These are phyloP conservation scores for Athalia cordata DNA, from an alignment of 2,888 invertebrate genomes.

Conservation along the genomic window DNA sequence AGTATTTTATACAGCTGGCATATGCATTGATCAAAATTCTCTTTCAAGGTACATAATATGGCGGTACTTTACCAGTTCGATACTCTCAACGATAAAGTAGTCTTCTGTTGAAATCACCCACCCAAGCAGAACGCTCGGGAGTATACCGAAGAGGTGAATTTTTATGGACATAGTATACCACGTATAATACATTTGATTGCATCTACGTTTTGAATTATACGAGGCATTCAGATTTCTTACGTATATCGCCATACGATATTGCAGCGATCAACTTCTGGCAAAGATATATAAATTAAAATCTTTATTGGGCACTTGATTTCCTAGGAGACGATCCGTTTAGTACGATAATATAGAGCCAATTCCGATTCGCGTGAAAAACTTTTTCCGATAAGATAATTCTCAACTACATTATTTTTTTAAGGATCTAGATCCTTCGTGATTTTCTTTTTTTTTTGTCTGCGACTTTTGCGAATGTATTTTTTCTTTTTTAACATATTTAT, in stretches of 20 bases:
- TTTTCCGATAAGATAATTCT: too few species aligned
- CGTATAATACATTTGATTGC: conserved; percentile 19
- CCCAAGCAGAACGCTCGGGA: too few species aligned
- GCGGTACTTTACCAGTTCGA: too few species aligned
- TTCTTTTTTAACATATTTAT: too few species aligned
- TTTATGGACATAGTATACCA: not conserved
- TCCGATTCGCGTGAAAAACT: too few species aligned
- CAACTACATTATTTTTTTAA: too few species aligned
- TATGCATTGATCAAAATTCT: conserved; percentile 19
- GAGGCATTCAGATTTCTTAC: conserved; percentile 25
- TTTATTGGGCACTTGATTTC: conserved; percentile 25
- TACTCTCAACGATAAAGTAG: conserved; percentile 32
- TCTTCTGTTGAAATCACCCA: conserved; percentile 21
- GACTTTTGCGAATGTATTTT: too few species aligned
- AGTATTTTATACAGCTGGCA: not conserved
- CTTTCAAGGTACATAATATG: not conserved
- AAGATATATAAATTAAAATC: conserved; percentile 12
- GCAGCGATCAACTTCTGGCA: too few species aligned
- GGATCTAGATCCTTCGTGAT: not conserved
- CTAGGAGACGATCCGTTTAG: not conserved
- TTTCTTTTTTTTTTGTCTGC: not conserved
- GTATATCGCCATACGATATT: not conserved
- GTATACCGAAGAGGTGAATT: too few species aligned
- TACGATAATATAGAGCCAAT: not conserved
- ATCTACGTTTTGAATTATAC: not conserved